Conservation (phyloP, 1,140 invertebrate genomes). For the Apis laboriosa region DNA sequence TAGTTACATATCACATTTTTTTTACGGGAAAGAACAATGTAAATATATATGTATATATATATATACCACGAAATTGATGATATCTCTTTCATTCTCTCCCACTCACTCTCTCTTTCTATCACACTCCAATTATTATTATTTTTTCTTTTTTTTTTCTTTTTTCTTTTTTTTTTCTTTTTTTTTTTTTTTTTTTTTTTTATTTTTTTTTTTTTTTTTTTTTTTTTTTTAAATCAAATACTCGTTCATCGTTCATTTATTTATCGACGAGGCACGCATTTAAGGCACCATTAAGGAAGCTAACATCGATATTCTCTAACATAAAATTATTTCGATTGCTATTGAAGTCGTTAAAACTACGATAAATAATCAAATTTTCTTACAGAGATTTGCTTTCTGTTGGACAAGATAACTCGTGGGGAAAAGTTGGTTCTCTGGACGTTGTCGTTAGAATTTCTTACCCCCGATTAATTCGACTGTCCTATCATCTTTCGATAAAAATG, state of each 20-base stretch:
- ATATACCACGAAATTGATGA: slow-evolving; percentile 41
- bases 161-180: too few relatives aligned
- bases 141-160: too few relatives aligned
- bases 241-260: not conserved
- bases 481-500: not conserved
- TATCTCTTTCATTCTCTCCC: slow-evolving; percentile 16
- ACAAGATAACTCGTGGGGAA: not conserved
- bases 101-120: slow-evolving; percentile 9
- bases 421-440: not conserved
- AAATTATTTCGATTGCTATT: not conserved
- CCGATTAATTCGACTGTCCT: not conserved
- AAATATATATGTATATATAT: slow-evolving; percentile 43
- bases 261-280: slow-evolving; percentile 14
- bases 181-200: not conserved
- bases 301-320: slow-evolving; percentile 16
- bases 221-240: not conserved
- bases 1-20: slow-evolving; percentile 77
- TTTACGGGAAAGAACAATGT: slow-evolving; percentile 68
- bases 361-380: not conserved
- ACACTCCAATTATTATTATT: too few relatives aligned
- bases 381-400: not conserved
- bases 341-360: not conserved
- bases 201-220: not conserved
- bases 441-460: not conserved
- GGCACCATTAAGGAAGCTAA: slow-evolving; percentile 27